These are phyloP conservation scores for Hirudo medicinalis DNA, from an alignment of 1,140 invertebrate species.

Conservation along the genomic window DNA sequence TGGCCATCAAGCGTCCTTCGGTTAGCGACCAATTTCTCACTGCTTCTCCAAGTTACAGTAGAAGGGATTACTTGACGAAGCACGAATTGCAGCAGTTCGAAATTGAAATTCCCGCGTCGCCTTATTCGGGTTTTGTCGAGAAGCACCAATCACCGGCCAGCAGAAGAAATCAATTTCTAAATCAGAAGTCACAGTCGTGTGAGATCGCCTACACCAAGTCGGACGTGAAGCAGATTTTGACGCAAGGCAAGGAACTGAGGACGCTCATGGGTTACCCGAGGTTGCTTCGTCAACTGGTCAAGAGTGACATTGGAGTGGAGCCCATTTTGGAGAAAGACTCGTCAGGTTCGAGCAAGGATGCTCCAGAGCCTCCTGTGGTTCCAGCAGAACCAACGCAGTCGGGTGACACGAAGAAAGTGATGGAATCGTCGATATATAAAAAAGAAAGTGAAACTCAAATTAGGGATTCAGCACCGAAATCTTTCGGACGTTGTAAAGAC, in stretches of 20 bases:
- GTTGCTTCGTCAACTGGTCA: background rate
- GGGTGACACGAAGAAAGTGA: background rate
- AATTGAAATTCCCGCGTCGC: background rate
- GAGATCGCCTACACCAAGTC: background rate
- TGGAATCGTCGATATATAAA: too few species aligned
- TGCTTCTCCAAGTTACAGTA: background rate
- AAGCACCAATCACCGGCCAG: background rate
- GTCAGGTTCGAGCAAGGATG: slow-evolving; percentile 3
- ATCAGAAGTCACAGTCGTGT: slow-evolving; percentile 4
- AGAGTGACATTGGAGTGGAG: slow-evolving; percentile 4
- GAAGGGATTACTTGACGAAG: background rate
- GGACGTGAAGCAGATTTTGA: background rate
- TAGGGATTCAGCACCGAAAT: too few species aligned
- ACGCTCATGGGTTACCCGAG: background rate
- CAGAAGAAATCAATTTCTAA: background rate
- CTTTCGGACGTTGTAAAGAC: too few species aligned
- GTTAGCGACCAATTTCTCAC: background rate
- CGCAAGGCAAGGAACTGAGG: background rate
- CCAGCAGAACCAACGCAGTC: background rate
- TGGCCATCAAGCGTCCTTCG: background rate
- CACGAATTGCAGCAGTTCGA: slow-evolving; percentile 4
- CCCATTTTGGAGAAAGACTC: background rate
- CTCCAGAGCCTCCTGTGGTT: background rate
- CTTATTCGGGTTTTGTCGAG: background rate
- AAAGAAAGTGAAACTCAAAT: too few species aligned